These are phyloP conservation scores for Tinea trinotella DNA, from an alignment of 2,888 invertebrate species.

Conservation along the genomic window DNA sequence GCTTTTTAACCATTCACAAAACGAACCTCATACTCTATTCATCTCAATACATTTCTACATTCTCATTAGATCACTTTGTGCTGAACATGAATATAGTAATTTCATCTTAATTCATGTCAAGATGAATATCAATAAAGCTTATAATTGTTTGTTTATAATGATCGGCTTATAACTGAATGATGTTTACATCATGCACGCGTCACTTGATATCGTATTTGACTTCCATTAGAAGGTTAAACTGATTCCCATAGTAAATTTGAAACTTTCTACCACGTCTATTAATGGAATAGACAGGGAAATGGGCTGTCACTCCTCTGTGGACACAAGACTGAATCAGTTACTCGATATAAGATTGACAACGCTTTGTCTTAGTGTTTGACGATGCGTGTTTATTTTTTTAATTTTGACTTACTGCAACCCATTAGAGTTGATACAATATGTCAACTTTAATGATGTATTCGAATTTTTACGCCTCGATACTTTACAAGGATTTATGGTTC, in stretches of 20 bases:
- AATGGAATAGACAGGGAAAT: neutral
- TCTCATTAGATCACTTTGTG: too few relatives aligned
- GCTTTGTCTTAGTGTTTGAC: neutral
- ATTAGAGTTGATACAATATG: too few relatives aligned
- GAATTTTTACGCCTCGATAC: too few relatives aligned
- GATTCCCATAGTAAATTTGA: neutral
- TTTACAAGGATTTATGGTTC: too few relatives aligned
- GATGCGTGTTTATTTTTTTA: neutral
- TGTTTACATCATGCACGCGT: neutral
- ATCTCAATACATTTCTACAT: too few relatives aligned
- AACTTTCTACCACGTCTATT: neutral
- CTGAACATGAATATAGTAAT: too few relatives aligned
- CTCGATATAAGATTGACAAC: neutral
- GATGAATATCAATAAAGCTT: neutral
- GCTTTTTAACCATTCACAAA: conserved; percentile 5
- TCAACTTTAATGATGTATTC: too few relatives aligned
- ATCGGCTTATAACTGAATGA: neutral
- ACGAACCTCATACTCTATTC: neutral
- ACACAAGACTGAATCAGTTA: neutral
- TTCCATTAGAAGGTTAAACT: conserved; percentile 1
- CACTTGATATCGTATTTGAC: neutral
- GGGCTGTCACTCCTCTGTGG: neutral
- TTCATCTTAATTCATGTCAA: too few relatives aligned
- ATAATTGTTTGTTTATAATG: neutral
- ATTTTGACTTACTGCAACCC: too few relatives aligned